These are phyloP conservation scores for Craseonycteris thonglongyai DNA, from an alignment of 2,113 vertebrate species.

Conservation along the genomic window DNA sequence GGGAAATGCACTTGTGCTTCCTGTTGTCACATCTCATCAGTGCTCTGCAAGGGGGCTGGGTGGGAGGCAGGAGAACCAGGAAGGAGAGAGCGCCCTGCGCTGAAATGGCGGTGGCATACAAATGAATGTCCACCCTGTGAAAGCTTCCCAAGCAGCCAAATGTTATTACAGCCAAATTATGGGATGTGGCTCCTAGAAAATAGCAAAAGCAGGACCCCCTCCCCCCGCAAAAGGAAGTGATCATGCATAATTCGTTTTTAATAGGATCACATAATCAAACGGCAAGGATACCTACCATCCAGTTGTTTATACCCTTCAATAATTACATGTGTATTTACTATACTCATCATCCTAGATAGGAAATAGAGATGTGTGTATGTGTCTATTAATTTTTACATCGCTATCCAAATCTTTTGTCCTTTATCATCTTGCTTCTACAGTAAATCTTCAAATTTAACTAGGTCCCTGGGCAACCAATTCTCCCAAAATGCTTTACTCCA, in stretches of 20 bases:
- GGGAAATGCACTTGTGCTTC: slow-evolving; percentile 83
- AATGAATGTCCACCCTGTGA: slow-evolving; percentile 78
- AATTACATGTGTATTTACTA: not conserved
- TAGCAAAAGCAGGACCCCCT: slow-evolving; percentile 48
- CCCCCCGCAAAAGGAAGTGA: not conserved
- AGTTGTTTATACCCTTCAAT: not conserved
- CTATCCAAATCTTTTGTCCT: not conserved
- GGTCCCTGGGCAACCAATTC: not conserved
- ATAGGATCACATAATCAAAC: not conserved
- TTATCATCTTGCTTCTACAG: not conserved
- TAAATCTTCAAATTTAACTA: not conserved
- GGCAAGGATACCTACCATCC: not conserved
- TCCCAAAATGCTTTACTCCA: not conserved
- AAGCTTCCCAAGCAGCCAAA: slow-evolving; percentile 81
- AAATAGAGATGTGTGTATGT: not conserved
- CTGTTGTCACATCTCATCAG: slow-evolving; percentile 88
- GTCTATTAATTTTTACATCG: not conserved
- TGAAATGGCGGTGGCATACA: slow-evolving; percentile 77
- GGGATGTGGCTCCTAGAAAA: slow-evolving; percentile 74
- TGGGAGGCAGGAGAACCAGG: slow-evolving; percentile 1
- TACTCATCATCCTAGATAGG: not conserved
- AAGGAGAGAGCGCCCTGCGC: slow-evolving; percentile 76
- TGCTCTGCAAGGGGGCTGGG: slow-evolving; percentile 64
- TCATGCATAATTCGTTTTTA: slow-evolving; percentile 55
- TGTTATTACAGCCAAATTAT: slow-evolving; percentile 79